These are phyloP conservation scores for Drosophila lacicola DNA, from an alignment of 2,888 invertebrate genomes.

Conservation along the genomic window DNA sequence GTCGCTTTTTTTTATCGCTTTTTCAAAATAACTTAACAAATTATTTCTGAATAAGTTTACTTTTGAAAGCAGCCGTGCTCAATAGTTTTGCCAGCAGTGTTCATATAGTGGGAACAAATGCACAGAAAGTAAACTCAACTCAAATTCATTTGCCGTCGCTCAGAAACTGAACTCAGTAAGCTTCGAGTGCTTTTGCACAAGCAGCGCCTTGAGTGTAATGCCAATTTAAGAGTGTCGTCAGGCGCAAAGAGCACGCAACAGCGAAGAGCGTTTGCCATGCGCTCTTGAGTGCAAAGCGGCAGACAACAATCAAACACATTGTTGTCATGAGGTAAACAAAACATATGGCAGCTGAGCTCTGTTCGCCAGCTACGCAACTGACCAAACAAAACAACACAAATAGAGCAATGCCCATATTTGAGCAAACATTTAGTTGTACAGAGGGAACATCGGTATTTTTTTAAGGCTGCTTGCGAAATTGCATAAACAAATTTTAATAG, in stretches of 20 bases:
- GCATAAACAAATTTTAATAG: neutral
- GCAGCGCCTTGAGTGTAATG: conserved; percentile 11
- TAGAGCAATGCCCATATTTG: conserved; percentile 6
- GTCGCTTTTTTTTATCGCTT: too few species aligned
- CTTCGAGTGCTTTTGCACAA: conserved; percentile 1
- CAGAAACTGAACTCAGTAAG: conserved; percentile 1
- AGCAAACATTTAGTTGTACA: neutral
- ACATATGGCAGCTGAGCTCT: conserved; percentile 46
- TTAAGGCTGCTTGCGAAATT: neutral
- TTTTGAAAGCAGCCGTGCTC: neutral
- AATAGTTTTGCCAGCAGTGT: conserved; percentile 29
- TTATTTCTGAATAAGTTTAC: neutral
- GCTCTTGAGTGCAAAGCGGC: conserved; percentile 21
- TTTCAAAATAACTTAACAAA: neutral
- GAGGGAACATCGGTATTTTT: neutral
- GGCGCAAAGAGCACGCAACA: neutral
- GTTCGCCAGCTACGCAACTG: neutral
- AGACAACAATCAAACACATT: conserved; percentile 19
- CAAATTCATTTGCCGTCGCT: conserved; percentile 8
- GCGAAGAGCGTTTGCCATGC: neutral
- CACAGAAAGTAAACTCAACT: neutral
- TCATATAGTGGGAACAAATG: conserved; percentile 60
- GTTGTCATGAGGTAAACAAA: conserved; percentile 51
- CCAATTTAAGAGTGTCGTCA: conserved; percentile 18
- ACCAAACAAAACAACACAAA: neutral